A percentile compares a stretch with the other conserved stretches of the same genome.
phyloP scores from a whole-genome alignment of 2,113 vertebrate genomes.

The Centropus bengalensis region DNA sequence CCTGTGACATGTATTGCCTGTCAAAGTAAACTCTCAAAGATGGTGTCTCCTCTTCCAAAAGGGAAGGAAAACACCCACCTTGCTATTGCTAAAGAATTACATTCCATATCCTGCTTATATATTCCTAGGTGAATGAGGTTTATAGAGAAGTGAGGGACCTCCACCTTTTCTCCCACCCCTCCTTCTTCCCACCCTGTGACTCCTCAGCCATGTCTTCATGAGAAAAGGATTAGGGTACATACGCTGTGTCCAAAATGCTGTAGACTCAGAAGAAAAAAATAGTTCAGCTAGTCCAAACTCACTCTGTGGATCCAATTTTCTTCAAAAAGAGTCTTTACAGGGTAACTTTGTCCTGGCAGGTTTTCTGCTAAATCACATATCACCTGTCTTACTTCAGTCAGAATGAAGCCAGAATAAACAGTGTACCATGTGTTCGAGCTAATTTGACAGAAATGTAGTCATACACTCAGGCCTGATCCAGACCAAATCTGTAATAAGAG shows the following conservation, averaged over 20 bases:
- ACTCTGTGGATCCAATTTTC: not conserved
- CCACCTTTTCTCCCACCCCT: not conserved
- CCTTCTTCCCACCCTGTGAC: not conserved
- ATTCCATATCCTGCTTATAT: not conserved
- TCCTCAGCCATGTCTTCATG: not conserved
- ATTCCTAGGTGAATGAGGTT: not conserved
- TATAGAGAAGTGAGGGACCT: not conserved
- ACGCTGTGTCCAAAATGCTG: not conserved
- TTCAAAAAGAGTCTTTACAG: not conserved
- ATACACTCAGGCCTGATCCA: not conserved
- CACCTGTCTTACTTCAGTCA: not conserved
- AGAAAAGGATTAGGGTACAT: not conserved
- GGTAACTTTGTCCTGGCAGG: not conserved
- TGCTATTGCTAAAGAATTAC: not conserved
- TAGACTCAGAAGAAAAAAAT: not conserved
- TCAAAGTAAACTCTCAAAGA: not conserved
- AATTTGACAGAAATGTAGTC: not conserved
- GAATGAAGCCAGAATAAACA: constrained; percentile 6
- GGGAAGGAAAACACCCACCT: not conserved
- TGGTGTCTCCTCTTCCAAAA: not conserved
- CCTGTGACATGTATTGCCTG: not conserved
- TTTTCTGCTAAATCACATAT: constrained; percentile 4
- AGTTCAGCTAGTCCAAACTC: not conserved
- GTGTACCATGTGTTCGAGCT: not conserved
- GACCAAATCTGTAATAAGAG: not conserved